phyloP scores from a whole-genome alignment of 1,140 invertebrate genomes.

The Scylla paramamosain region DNA sequence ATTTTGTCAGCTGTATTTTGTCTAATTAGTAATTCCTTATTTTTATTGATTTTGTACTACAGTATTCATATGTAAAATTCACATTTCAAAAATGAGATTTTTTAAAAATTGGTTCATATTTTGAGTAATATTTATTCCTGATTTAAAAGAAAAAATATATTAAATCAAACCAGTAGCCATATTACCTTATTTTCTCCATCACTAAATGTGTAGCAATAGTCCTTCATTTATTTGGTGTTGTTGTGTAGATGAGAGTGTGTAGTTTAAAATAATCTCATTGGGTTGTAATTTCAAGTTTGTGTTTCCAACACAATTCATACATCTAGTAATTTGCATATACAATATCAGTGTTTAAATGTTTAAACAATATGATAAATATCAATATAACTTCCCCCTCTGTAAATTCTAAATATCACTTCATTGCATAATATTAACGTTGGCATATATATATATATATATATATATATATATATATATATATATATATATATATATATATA shows the following conservation, averaged over 20 bases:
- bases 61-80: not conserved
- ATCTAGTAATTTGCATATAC: not conserved
- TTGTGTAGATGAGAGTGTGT: constrained; percentile 71
- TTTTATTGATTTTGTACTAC: not conserved
- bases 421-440: not conserved
- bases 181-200: constrained; percentile 15
- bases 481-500: constrained; percentile 44
- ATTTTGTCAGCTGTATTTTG: not conserved
- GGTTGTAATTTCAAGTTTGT: constrained; percentile 72
- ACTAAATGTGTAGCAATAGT: constrained; percentile 54
- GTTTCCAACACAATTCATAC: constrained; percentile 28
- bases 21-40: constrained; percentile 6
- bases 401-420: constrained; percentile 8
- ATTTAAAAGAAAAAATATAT: not conserved
- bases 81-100: not conserved
- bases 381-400: constrained; percentile 41
- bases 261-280: constrained; percentile 70
- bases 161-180: constrained; percentile 46
- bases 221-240: constrained; percentile 60
- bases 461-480: constrained; percentile 46
- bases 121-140: not conserved
- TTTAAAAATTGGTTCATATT: not conserved
- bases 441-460: not conserved
- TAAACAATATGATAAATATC: constrained; percentile 40
- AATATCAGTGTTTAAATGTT: constrained; percentile 45